Conservation (phyloP, 2,113 vertebrate genomes). For the Chionomys nivalis region DNA sequence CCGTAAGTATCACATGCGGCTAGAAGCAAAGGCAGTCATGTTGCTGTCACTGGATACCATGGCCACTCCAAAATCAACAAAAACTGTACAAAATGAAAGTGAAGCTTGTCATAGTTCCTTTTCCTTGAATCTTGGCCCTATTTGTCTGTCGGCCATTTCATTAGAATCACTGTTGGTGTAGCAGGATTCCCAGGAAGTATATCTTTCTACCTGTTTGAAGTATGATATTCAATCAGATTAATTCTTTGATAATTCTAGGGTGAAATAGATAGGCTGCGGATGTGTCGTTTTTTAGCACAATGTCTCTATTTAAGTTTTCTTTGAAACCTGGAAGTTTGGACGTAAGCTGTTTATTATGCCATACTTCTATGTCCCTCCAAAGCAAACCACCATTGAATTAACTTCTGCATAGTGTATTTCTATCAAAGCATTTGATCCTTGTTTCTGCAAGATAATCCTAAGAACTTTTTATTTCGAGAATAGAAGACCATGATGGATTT, state of each 20-base stretch:
- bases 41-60: not conserved
- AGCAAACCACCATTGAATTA: slow-evolving; percentile 86
- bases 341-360: slow-evolving; percentile 84
- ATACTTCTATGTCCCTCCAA: slow-evolving; percentile 79
- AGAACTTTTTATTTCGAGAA: slow-evolving; percentile 91
- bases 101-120: slow-evolving; percentile 34
- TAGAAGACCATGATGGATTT: slow-evolving; percentile 90
- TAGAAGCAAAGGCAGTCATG: not conserved
- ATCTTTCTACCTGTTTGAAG: slow-evolving; percentile 58
- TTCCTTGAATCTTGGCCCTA: not conserved
- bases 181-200: not conserved
- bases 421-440: slow-evolving; percentile 91
- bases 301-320: slow-evolving; percentile 80
- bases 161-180: slow-evolving; percentile 32
- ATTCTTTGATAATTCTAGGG: slow-evolving; percentile 67
- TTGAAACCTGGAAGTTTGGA: slow-evolving; percentile 80
- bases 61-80: not conserved
- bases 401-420: slow-evolving; percentile 87
- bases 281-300: slow-evolving; percentile 66
- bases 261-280: slow-evolving; percentile 46
- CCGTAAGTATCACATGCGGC: not conserved
- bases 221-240: slow-evolving; percentile 57
- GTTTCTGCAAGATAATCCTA: slow-evolving; percentile 90
- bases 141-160: slow-evolving; percentile 3
- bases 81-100: slow-evolving; percentile 3